A percentile compares a stretch with the other conserved stretches of the same genome.
phyloP scores from a whole-genome alignment of 1,140 invertebrate species.

The Bradysia coprophila region DNA sequence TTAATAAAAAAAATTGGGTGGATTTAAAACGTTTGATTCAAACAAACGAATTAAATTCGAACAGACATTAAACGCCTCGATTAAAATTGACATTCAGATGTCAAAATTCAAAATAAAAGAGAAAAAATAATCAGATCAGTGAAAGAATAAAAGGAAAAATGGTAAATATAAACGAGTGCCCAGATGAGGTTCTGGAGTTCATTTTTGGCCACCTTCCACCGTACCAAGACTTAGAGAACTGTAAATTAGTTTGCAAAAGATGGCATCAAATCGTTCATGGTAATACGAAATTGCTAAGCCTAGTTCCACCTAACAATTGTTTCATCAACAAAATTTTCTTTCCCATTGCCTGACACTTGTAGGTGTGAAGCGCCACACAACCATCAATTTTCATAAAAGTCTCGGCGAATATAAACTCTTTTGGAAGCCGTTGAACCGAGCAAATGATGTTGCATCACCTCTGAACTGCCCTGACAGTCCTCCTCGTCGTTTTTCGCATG shows the following conservation, averaged over 20 bases:
- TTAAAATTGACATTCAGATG: too few relatives aligned
- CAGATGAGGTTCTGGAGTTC: conserved; percentile 84
- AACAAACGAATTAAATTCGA: too few relatives aligned
- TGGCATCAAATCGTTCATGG: conserved; percentile 68
- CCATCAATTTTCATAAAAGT: conserved; percentile 18
- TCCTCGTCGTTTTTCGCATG: conserved; percentile 80
- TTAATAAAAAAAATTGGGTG: too few relatives aligned
- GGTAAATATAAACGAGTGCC: conserved; percentile 43
- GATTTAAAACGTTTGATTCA: too few relatives aligned
- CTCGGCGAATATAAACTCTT: conserved; percentile 15
- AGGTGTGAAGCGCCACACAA: conserved; percentile 20
- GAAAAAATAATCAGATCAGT: too few relatives aligned
- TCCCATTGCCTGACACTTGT: neutral
- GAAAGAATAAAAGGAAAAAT: too few relatives aligned
- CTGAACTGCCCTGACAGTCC: conserved; percentile 48
- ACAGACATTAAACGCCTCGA: too few relatives aligned
- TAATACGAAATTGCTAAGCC: conserved; percentile 32
- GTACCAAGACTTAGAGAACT: conserved; percentile 73
- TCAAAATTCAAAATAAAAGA: too few relatives aligned
- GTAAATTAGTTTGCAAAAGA: conserved; percentile 65
- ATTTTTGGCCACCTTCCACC: conserved; percentile 76
- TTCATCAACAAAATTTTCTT: conserved; percentile 4
- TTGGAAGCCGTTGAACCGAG: conserved; percentile 13
- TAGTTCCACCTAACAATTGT: too few relatives aligned
- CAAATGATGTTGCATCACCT: too few relatives aligned